Base-by-base conservation (phyloP, 92 coral and sea anemone genomes). In the Anthopleura xanthogrammica region DNA sequence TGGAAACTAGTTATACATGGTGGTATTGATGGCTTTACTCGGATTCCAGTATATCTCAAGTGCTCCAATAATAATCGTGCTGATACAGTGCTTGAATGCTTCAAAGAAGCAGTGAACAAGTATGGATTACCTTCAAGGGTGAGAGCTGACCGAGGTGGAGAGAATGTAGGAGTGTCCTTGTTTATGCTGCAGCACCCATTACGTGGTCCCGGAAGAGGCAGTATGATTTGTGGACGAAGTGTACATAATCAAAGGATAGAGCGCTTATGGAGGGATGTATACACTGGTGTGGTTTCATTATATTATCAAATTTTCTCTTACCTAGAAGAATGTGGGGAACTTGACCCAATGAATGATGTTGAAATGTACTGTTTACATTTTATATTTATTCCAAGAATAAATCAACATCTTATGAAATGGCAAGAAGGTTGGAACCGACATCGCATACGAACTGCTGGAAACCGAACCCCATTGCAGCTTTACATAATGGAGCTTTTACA, bases 91-190 rank as follows among this genome's bases (percentile, higher is more conserved):
- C 74, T 81, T 12, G 46, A 83, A 11, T 72, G 54, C 20, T 87
- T 87, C 48, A 20, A 76, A 78, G 80, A 60, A 76, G 90, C 83
- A 6, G 87, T 87, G 19, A 72, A 52, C 76, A 79, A 77, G 64
- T 86, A 73, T 82, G 92, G 89, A 41, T 64, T 89, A 74, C 92
- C 92, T 58, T 89, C 89, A n/a, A 77, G 89, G 80, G 92, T 89
- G 22, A 74, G 92, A 72, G 81, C 92, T 23, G 89, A 90, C 75
- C 86, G 80, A 83, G 92, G 90, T 52, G 92, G 92, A 60, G 92
- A 90, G 78, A 90, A 90, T 81, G 89, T 83, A 3, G 86, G 82
- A 52, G 93, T 86, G 57, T 86, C 90, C 43, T 68, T 90, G 46
- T 90, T 77, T 80, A 86, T 90, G 93, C 80, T 90, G 41, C 83